Evolutionary conservation across 2,888 invertebrate genomes (phyloP), one percentile per base, ranked within the genome.

Genomic region (Tiliacea citrago): DNA sequence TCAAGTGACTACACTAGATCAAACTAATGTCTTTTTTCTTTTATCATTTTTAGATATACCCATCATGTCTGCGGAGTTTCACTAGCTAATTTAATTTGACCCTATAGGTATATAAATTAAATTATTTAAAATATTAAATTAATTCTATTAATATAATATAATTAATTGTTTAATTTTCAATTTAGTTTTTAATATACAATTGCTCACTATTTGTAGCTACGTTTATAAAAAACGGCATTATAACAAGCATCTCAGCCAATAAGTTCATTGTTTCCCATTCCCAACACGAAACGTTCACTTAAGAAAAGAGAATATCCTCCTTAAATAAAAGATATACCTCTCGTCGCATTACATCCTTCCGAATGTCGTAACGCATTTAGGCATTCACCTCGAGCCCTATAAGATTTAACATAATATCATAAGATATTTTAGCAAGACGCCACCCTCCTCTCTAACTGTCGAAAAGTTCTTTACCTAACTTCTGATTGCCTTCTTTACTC

Each of bases 401-500:
- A 83, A 88, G 90, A 89, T 92, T 92, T 91, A 90, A 90, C 92
- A 92, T 92, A 92, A 93, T 91, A 91, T 91, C 89, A 88, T 90
- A 91, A 90, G 89, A 90, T 90, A 91, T 91, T 92, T 89, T 83
- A 76, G 81, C 77, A 84, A 86, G 85, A 85, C 79, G 78, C 80
- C 88, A 86, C 88, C 86, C 90, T 90, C 91, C 92, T 90, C 90
- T 92, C 90, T 91, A 92, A 93, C 92, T 92, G 92, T 90, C 91
- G 90, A 91, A 93, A 95, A 94, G 93, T 95, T 94, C 93, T 94
- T 95, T 94, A 93, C 92, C 88, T 91, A 95, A 96, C 94, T 96
- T 95, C 94, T 95, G 95, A 95, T 95, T 95, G 95, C 94, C 94
- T 95, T 91, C 93, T 93, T 92, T 92, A 93, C 92, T 92, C 89